Percentiles rank a stretch among this genome's conserved stretches.
Conservation (phyloP, 1,140 invertebrate genomes). For the Agrypnia vestita region DNA sequence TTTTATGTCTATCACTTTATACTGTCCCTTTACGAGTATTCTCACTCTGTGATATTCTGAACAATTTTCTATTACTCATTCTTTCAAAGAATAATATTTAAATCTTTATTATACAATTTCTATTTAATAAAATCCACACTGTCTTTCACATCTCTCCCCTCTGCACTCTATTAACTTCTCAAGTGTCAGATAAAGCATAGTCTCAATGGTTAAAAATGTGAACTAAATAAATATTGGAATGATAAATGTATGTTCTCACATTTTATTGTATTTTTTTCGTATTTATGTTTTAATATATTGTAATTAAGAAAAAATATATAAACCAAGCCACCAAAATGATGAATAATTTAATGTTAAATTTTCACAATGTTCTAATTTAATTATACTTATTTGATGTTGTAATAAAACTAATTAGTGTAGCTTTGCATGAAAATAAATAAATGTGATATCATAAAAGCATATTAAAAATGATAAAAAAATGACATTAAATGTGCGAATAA, state of each 20-base stretch:
- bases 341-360: not conserved
- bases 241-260: conserved; percentile 28
- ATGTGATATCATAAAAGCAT: not conserved
- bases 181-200: conserved; percentile 2
- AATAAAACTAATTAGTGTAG: not conserved
- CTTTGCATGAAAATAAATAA: not conserved
- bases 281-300: no score
- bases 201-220: conserved; percentile 1
- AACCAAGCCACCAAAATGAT: no score
- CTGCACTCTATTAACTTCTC: not conserved
- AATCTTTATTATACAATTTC: no score
- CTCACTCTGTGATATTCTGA: not conserved
- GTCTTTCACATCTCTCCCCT: not conserved
- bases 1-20: no score
- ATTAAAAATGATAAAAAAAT: not conserved
- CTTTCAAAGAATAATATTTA: not conserved
- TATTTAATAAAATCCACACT: no score
- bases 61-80: not conserved
- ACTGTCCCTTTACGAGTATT: no score
- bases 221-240: conserved; percentile 29
- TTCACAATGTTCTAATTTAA: not conserved
- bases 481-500: not conserved
- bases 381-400: not conserved
- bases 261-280: no score
- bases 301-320: no score